phyloP scores from a whole-genome alignment of 2,888 invertebrate species.

The Temnothorax unifasciatus region DNA sequence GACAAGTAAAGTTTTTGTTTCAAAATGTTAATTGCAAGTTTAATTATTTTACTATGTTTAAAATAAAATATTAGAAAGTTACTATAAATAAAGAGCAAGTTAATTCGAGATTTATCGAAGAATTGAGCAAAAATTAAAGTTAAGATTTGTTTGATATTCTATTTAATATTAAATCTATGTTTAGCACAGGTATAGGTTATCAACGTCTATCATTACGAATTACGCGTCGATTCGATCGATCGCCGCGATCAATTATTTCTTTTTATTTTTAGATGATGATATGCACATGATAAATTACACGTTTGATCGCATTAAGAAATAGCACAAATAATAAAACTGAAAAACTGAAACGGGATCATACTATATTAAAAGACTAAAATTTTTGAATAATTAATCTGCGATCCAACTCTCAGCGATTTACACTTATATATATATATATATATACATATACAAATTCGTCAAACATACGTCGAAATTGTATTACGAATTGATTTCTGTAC shows the following conservation, averaged over 20 bases:
- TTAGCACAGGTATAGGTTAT: background rate
- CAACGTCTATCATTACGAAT: background rate
- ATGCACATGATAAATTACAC: background rate
- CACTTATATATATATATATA: background rate
- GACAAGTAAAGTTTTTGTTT: background rate
- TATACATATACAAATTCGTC: background rate
- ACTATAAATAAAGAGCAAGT: background rate
- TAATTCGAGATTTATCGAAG: background rate
- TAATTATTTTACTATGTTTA: background rate
- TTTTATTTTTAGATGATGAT: background rate
- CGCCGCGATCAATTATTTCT: background rate
- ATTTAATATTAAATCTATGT: background rate
- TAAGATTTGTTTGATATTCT: background rate
- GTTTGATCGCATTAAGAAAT: background rate
- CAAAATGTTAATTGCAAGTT: background rate
- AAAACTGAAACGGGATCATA: slow-evolving; percentile 10
- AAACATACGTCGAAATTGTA: slow-evolving; percentile 7
- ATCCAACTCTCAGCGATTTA: slow-evolving; percentile 5
- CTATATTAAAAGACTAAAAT: slow-evolving; percentile 26
- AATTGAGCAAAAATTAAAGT: slow-evolving; percentile 10
- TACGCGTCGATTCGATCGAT: background rate
- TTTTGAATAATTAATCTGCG: slow-evolving; percentile 2
- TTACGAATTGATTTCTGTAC: slow-evolving; percentile 16
- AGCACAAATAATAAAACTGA: background rate
- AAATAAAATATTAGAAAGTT: slow-evolving; percentile 5